A percentile compares a stretch with the other conserved stretches of the same genome.
phyloP scores from a whole-genome alignment of 2,113 vertebrate species.

The Gobio gobio region DNA sequence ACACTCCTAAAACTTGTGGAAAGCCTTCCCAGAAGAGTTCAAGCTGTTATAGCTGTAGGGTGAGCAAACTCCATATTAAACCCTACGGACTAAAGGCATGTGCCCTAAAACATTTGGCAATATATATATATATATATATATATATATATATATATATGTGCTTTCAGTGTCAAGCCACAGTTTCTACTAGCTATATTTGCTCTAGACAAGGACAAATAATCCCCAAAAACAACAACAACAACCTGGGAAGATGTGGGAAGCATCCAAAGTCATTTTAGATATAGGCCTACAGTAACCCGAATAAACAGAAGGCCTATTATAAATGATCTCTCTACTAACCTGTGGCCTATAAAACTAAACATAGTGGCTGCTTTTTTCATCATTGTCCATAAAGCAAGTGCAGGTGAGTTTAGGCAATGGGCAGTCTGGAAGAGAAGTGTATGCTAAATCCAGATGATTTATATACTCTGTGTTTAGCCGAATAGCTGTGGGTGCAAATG shows the following conservation, averaged over 20 bases:
- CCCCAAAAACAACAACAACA: background rate
- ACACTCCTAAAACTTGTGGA: too few species aligned
- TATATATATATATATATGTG: too few species aligned
- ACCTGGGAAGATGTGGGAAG: background rate
- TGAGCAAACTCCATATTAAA: too few species aligned
- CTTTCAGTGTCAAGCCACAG: too few species aligned
- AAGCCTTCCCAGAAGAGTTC: too few species aligned
- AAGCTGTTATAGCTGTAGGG: too few species aligned
- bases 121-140: too few species aligned
- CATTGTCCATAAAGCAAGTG: constrained; percentile 21
- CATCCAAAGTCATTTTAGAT: background rate
- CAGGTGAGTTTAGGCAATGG: constrained; percentile 17
- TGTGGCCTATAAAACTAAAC: constrained; percentile 4
- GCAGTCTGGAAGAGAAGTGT: constrained; percentile 19
- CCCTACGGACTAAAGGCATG: too few species aligned
- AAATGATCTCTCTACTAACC: constrained; percentile 1
- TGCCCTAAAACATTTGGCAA: too few species aligned
- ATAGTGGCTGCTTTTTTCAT: constrained; percentile 12
- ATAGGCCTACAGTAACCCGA: background rate
- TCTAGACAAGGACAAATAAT: background rate
- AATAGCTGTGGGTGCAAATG: constrained; percentile 23
- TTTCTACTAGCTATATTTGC: too few species aligned
- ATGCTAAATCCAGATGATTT: constrained; percentile 32
- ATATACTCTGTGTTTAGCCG: constrained; percentile 8
- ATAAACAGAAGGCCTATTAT: constrained; percentile 9